Conservation (phyloP, 2,113 vertebrate genomes). For the Eolophus roseicapilla region DNA sequence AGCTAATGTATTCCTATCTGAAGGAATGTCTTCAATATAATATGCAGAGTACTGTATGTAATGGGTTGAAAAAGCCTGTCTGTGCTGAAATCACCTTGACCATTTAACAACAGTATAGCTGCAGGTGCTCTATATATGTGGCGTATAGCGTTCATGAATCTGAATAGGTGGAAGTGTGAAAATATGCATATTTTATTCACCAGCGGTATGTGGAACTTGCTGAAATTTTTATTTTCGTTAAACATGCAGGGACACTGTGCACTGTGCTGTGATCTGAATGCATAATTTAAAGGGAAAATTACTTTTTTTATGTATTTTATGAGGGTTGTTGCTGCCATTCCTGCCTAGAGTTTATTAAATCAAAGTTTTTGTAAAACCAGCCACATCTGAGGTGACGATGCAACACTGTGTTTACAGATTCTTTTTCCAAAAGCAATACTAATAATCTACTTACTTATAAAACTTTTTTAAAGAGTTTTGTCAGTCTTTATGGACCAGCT, state of each 20-base stretch:
- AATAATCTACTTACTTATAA: neutral
- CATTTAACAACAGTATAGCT: neutral
- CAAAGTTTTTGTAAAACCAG: neutral
- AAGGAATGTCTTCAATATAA: neutral
- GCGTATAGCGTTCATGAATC: neutral
- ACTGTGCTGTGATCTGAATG: conserved; percentile 20
- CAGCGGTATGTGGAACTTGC: neutral
- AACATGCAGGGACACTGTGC: conserved; percentile 42
- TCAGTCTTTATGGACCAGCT: neutral
- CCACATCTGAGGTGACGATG: neutral
- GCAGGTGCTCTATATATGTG: neutral
- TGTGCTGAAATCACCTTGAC: neutral
- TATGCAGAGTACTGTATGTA: neutral
- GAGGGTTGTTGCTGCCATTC: neutral
- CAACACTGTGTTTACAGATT: neutral
- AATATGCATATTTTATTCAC: conserved; percentile 31
- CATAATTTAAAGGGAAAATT: conserved; percentile 1
- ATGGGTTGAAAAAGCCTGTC: neutral
- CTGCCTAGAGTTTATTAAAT: conserved; percentile 16
- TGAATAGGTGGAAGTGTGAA: neutral
- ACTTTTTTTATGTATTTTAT: neutral
- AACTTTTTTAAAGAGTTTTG: neutral
- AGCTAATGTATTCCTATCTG: neutral
- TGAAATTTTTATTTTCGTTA: conserved; percentile 63
- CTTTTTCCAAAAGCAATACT: neutral